Percentiles rank a stretch among this genome's conserved stretches.
Conservation (phyloP, 2,113 vertebrate genomes). For the Coptodon bakossiorum region DNA sequence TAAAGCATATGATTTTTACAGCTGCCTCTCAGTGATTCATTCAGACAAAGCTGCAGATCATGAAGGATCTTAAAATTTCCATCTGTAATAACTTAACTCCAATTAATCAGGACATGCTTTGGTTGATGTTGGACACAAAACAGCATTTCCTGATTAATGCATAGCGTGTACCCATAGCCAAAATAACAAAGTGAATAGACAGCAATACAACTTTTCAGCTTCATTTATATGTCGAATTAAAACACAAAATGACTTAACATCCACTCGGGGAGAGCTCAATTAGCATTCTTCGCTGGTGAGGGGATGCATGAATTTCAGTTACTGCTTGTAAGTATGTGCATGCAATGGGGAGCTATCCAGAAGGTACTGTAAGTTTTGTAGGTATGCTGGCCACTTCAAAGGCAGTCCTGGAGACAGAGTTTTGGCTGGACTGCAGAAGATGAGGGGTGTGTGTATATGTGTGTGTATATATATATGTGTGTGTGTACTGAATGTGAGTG, state of each 20-base stretch:
- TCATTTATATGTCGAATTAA: neutral
- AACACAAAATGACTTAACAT: neutral
- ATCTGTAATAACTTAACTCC: neutral
- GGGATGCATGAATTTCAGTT: constrained; percentile 3
- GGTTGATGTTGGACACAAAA: neutral
- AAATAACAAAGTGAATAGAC: neutral
- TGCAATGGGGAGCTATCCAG: neutral
- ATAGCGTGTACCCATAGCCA: neutral
- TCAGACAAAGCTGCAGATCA: neutral
- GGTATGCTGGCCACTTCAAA: constrained; percentile 28
- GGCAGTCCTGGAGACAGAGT: constrained; percentile 8
- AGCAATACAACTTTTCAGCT: neutral
- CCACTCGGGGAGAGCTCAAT: constrained; percentile 12
- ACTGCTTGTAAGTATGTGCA: neutral
- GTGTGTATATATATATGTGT: neutral
- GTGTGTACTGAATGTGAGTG: neutral
- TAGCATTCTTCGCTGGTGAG: constrained; percentile 27
- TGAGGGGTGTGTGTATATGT: neutral
- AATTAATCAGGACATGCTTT: neutral
- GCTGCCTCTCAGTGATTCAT: neutral
- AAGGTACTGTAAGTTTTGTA: neutral
- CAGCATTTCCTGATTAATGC: neutral
- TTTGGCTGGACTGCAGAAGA: constrained; percentile 5
- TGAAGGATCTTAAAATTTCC: neutral
- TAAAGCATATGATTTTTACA: neutral